phyloP scores from a whole-genome alignment of 2,888 invertebrate genomes.

The Bruchidius siliquastri region DNA sequence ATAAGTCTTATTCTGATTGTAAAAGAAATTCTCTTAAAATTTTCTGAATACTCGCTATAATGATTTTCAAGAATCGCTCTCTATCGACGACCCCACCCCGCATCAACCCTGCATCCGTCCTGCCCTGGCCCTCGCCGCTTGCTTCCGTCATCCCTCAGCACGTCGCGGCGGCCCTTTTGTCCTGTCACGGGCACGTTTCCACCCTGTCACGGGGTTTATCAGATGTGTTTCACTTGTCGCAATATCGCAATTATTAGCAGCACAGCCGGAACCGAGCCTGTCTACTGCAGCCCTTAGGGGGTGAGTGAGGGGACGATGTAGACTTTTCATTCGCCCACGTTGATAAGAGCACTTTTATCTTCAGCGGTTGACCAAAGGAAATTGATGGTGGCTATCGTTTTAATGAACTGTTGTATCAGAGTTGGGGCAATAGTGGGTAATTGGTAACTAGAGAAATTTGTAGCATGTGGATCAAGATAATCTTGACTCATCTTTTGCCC shows the following conservation, averaged over 20 bases:
- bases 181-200: constrained; percentile 7
- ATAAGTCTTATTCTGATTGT: too few species aligned
- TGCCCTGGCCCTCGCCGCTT: constrained; percentile 18
- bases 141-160: constrained; percentile 7
- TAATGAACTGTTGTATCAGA: too few species aligned
- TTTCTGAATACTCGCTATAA: too few species aligned
- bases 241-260: constrained; percentile 35
- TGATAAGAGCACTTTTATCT: background rate
- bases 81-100: constrained; percentile 2
- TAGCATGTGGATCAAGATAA: too few species aligned
- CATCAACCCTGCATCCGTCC: constrained; percentile 16
- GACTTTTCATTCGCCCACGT: background rate
- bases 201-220: constrained; percentile 27
- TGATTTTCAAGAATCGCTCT: too few species aligned
- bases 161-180: constrained; percentile 3
- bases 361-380: background rate
- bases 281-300: constrained; percentile 8
- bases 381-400: background rate
- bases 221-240: constrained; percentile 37
- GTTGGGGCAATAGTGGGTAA: too few species aligned
- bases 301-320: background rate
- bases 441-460: too few species aligned
- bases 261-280: constrained; percentile 7
- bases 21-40: too few species aligned
- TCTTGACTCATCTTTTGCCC: too few species aligned